Base-by-base conservation (phyloP, 2,888 invertebrate species). In the Caenorhabditis virilis region DNA sequence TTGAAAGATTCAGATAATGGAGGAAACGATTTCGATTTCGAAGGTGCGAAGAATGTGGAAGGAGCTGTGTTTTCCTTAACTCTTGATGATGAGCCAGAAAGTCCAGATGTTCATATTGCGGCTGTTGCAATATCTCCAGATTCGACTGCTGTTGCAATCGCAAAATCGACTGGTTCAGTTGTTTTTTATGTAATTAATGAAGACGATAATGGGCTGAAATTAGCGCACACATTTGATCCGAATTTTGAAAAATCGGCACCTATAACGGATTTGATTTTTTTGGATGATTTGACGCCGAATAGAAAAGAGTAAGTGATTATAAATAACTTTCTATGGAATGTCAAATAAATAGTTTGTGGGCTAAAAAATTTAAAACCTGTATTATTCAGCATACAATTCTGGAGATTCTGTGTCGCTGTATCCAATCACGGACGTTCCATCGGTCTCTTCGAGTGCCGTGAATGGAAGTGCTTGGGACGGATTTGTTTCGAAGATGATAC, bases 381-480 rank as follows among this genome's bases (percentile, higher is more conserved):
- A n/a, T 2, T 26, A 46, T 46, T 27, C 23, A 41, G 52, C 0
- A 86, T 88, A 36, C 64, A 41, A 27, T 73, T 65, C 70, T 80
- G 60, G 75, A 63, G 52, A 42, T 61, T 41, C 23, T 72, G 63
- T 64, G 63, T 66, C 93, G 95, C 86, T 89, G 91, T 82, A 94
- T 95, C 70, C 9, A 62, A 76, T 27, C 65, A 64, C 20, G 80
- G 80, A 6, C 57, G 76, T 13, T 67, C 71, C 13, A 15, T 79
- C 38, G 69, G 69, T 26, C 52, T 81, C n/a, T 79, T 71, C 53
- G 79, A 81, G 38, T 80, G 79, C 43, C 74, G 94, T 82, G 88
- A 91, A 0, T 97, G 97, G 97, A 88, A 88, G 46, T 95, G 95
- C 82, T 86, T 95, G n/a, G 95, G 75, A 27, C 52, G 61, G 27